Conservation (phyloP, 1,140 invertebrate species). For the Temnothorax nylanderi region DNA sequence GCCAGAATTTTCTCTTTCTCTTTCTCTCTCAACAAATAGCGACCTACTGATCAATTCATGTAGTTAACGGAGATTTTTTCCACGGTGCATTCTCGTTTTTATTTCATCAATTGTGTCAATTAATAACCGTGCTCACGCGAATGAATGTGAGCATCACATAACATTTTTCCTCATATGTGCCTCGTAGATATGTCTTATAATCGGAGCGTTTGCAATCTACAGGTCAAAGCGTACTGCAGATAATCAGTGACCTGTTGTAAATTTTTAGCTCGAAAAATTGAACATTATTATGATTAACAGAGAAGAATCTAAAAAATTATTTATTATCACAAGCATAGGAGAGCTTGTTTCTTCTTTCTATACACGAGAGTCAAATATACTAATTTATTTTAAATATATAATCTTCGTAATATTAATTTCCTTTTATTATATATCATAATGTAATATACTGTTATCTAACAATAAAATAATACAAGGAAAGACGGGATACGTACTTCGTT, state of each 20-base stretch:
- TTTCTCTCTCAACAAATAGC: neutral
- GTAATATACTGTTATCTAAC: neutral
- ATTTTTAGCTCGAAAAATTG: slow-evolving; percentile 38
- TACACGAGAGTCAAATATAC: neutral
- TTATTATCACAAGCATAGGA: neutral
- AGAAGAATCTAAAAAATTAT: neutral
- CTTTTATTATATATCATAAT: neutral
- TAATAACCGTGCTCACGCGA: neutral
- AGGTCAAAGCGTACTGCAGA: slow-evolving; percentile 48
- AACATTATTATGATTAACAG: neutral
- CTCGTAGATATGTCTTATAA: slow-evolving; percentile 45
- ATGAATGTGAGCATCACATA: neutral
- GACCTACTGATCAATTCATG: neutral
- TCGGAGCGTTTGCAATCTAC: slow-evolving; percentile 55
- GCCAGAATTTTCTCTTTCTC: neutral
- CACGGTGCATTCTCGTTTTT: neutral
- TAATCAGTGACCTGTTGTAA: slow-evolving; percentile 43
- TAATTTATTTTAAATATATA: neutral
- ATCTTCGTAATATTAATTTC: neutral
- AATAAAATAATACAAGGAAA: neutral
- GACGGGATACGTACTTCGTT: neutral
- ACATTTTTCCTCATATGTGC: slow-evolving; percentile 7
- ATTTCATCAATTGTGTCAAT: neutral
- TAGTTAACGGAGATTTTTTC: neutral
- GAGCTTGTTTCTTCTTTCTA: neutral